These are phyloP conservation scores for Diplosoma virens DNA, from an alignment of 23 tunicate genomes.

Conservation along the genomic window DNA sequence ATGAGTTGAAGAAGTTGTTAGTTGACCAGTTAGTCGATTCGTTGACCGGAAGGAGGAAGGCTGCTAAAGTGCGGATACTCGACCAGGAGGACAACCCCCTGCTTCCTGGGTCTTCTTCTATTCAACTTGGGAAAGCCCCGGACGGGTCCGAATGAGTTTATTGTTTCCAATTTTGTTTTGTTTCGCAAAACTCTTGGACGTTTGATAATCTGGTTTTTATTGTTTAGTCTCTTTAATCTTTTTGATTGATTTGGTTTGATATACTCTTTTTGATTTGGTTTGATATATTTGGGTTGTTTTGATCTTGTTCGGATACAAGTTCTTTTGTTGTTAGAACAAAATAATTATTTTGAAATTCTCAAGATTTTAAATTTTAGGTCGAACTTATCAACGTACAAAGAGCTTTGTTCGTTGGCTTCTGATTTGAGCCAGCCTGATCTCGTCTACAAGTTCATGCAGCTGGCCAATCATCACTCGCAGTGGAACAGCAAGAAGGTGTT, in stretches of 20 bases:
- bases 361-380: no score
- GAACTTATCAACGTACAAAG: conserved; percentile 68
- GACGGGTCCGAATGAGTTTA: conserved; percentile 50
- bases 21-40: conserved; percentile 64
- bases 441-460: conserved; percentile 77
- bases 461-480: conserved; percentile 76
- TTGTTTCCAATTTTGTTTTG: no score
- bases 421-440: conserved; percentile 90
- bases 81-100: conserved; percentile 34
- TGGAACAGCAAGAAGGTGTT: conserved; percentile 83
- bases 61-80: conserved; percentile 60
- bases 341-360: no score
- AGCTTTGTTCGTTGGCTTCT: conserved; percentile 84
- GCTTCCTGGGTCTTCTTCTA: conserved; percentile 32
- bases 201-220: no score
- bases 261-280: no score
- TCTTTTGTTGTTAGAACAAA: no score
- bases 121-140: conserved; percentile 67
- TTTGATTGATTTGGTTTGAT: no score
- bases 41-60: conserved; percentile 47
- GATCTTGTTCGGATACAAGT: no score
- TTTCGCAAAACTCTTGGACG: no score
- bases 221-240: no score
- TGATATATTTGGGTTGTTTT: no score
- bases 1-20: conserved; percentile 47